These are phyloP conservation scores for Zenarchopterus dispar DNA, from an alignment of 2,797 vertebrate genomes.

Conservation along the genomic window DNA sequence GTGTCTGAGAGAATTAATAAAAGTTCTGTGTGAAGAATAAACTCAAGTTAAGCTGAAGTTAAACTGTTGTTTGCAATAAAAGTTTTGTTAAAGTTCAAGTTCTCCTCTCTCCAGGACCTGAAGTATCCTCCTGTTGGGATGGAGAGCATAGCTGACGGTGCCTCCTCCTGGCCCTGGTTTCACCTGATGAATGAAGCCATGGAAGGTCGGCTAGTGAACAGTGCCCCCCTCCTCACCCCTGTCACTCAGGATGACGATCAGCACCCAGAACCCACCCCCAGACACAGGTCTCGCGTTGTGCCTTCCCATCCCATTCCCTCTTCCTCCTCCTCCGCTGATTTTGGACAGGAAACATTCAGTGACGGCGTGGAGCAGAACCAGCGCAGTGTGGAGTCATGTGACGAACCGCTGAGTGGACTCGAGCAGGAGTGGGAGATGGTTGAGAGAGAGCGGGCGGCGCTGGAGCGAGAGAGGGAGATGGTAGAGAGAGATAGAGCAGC, in stretches of 20 bases:
- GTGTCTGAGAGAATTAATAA: too few relatives aligned
- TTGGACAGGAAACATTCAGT: constrained; percentile 38
- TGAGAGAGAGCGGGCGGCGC: constrained; percentile 49
- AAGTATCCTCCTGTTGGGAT: constrained; percentile 77
- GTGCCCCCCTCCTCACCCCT: constrained; percentile 69
- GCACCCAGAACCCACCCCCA: constrained; percentile 42
- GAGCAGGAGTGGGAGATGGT: constrained; percentile 63
- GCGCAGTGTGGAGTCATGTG: constrained; percentile 37
- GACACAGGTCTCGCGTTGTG: constrained; percentile 25
- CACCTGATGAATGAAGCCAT: constrained; percentile 80
- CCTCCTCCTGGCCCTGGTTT: constrained; percentile 81
- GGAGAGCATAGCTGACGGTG: constrained; percentile 60
- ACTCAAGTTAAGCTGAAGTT: too few relatives aligned
- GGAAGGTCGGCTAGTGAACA: constrained; percentile 70
- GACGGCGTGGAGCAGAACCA: constrained; percentile 40
- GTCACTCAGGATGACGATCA: constrained; percentile 58
- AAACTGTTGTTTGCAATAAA: too few relatives aligned
- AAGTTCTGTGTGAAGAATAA: too few relatives aligned
- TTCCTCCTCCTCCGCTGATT: constrained; percentile 49
- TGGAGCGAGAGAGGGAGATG: constrained; percentile 64
- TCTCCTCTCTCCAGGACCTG: constrained; percentile 62
- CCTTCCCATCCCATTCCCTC: constrained; percentile 3
- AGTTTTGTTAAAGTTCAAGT: too few relatives aligned
- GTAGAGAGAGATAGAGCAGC: constrained; percentile 62
- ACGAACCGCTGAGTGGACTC: constrained; percentile 54